A percentile compares a stretch with the other conserved stretches of the same genome.
phyloP scores from a whole-genome alignment of 2,113 vertebrate species.

The Sapajus apella region DNA sequence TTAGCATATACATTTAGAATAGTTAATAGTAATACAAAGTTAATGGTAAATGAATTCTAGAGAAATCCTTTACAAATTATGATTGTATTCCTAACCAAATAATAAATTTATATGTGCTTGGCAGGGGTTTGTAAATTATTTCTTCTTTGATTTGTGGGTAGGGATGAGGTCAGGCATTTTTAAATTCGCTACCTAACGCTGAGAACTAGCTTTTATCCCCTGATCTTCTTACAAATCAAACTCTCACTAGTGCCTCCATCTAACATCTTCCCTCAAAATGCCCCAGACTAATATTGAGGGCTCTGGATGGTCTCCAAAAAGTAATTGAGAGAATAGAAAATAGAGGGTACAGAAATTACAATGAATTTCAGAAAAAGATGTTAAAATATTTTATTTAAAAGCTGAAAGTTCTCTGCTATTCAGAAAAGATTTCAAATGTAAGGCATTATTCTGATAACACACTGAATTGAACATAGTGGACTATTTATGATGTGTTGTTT shows the following conservation, averaged over 20 bases:
- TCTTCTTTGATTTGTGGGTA: conserved; percentile 1
- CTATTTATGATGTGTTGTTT: neutral
- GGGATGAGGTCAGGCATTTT: conserved; percentile 7
- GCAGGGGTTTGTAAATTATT: conserved; percentile 1
- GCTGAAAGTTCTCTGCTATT: neutral
- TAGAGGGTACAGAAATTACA: neutral
- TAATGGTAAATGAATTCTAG: conserved; percentile 46
- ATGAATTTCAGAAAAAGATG: neutral
- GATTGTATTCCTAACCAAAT: conserved; percentile 27
- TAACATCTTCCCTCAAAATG: neutral
- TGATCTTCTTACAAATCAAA: neutral
- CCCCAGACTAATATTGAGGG: neutral
- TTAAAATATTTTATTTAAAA: neutral
- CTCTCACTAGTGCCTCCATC: neutral
- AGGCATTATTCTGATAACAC: neutral
- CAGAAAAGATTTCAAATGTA: neutral
- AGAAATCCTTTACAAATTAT: neutral
- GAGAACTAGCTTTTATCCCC: neutral
- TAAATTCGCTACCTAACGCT: neutral
- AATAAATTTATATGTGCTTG: conserved; percentile 49
- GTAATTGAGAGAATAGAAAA: neutral
- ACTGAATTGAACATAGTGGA: neutral
- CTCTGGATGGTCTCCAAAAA: neutral
- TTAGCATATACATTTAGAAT: neutral
- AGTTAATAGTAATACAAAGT: neutral